Evolutionary conservation across 1,140 invertebrate genomes (phyloP), one percentile per base, ranked within the genome.

Genomic region (Lithobius niger): DNA sequence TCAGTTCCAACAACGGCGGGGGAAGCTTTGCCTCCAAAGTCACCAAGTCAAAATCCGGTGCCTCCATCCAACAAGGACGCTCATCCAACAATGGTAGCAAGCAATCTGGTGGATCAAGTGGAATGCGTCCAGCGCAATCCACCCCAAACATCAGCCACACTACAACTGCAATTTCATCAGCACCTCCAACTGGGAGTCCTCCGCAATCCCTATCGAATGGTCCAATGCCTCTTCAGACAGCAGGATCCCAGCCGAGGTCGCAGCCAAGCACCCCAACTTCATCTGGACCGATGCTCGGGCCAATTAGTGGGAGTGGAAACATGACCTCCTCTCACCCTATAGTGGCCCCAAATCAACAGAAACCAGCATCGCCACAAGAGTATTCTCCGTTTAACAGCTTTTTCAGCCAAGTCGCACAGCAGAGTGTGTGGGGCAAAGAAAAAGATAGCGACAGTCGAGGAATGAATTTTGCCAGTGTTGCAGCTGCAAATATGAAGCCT

Each of bases 321-420:
- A n/a, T n/a, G n/a, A 47, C 56, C 16, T 15, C 53, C 3, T n/a
- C 43, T 15, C 47, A 48, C 24, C 59, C 64, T 54, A 69, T 62
- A 53, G 67, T 67, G 55, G 77, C 75, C 28, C 74, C 74, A 4
- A 75, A 76, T 62, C 71, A 75, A 63, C 15, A 24, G 18, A 72
- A 28, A 66, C 72, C 24, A 67, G 65, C 43, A 69, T 71, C 57
- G n/a, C 60, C 60, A 2, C 45, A 78, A 16, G 82, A 86, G 58
- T 90, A 89, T 67, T 84, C 84, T 1, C 74, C 88, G 3, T 89
- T 90, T 61, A 83, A 84, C 61, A 82, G 85, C 63, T 74, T 75
- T 1, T 82, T 82, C 60, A 77, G 76, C 50, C 80, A 80, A 66
- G 67, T 74, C 25, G 74, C 78, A 22, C 77, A 81, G 59, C 76